Conservation (phyloP, 2,888 invertebrate genomes). For the Nymphalis c-album region DNA sequence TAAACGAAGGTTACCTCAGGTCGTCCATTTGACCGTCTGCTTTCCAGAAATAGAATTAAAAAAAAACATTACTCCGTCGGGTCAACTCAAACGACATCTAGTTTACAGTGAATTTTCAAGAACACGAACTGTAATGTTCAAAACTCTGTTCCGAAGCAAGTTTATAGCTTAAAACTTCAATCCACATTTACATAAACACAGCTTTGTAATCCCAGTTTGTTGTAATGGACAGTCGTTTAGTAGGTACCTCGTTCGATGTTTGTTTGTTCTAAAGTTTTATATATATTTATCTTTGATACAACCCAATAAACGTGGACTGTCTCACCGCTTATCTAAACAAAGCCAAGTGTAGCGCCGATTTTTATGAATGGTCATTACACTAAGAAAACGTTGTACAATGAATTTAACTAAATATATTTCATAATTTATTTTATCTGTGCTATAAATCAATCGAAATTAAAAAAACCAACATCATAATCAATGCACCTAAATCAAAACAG, state of each 20-base stretch:
- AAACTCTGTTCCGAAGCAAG: constrained; percentile 26
- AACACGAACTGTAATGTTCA: constrained; percentile 27
- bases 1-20: too few relatives aligned
- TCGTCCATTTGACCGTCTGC: too few relatives aligned
- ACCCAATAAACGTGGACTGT: too few relatives aligned
- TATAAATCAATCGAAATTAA: background rate
- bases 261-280: constrained; percentile 19
- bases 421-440: background rate
- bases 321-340: too few relatives aligned
- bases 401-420: too few relatives aligned
- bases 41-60: too few relatives aligned
- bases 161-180: constrained; percentile 36
- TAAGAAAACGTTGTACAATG: too few relatives aligned
- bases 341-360: too few relatives aligned
- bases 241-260: constrained; percentile 22
- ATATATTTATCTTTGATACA: constrained; percentile 2
- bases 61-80: constrained; percentile 16
- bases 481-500: constrained; percentile 6
- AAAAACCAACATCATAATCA: background rate
- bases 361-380: too few relatives aligned
- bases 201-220: constrained; percentile 32
- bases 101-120: constrained; percentile 27
- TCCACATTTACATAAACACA: constrained; percentile 36
- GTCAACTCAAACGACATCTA: constrained; percentile 30
- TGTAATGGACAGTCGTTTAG: constrained; percentile 31